phyloP scores from a whole-genome alignment of 2,888 invertebrate genomes.

The Philhelius pedissequus region DNA sequence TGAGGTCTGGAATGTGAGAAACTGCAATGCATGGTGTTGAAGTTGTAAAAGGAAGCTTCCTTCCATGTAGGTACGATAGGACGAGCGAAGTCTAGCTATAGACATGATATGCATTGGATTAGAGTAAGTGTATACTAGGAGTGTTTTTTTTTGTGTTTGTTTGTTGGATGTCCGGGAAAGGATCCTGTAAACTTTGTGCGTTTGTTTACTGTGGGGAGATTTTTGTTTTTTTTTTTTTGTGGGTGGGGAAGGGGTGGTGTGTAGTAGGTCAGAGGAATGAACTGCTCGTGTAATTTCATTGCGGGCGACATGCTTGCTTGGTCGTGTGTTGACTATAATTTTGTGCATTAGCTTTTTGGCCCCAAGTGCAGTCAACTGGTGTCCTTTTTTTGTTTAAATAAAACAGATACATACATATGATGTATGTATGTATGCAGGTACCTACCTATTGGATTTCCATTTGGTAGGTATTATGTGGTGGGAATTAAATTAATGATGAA shows the following conservation, averaged over 20 bases:
- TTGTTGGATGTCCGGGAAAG: not conserved
- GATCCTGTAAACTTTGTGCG: slow-evolving; percentile 53
- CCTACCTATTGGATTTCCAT: not conserved
- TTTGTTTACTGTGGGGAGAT: slow-evolving; percentile 30
- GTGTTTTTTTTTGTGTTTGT: not conserved
- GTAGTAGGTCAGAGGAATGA: slow-evolving; percentile 3
- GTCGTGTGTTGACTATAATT: slow-evolving; percentile 48
- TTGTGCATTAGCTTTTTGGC: slow-evolving; percentile 53
- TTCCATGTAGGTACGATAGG: not conserved
- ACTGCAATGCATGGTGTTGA: slow-evolving; percentile 46
- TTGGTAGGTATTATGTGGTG: slow-evolving; percentile 1
- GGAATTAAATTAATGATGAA: slow-evolving; percentile 30
- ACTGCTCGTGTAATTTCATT: slow-evolving; percentile 51
- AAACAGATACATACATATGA: not conserved
- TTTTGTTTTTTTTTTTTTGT: slow-evolving; percentile 15
- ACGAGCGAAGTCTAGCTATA: not conserved
- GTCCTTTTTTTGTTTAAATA: slow-evolving; percentile 39
- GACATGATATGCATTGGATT: slow-evolving; percentile 11
- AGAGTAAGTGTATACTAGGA: not conserved
- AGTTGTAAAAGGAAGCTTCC: slow-evolving; percentile 21
- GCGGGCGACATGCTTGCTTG: slow-evolving; percentile 27
- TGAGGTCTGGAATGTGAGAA: slow-evolving; percentile 36
- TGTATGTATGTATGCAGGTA: not conserved
- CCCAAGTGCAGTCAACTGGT: slow-evolving; percentile 59
- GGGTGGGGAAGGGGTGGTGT: not conserved